These are phyloP conservation scores for Drosophila rhopaloa DNA, from an alignment of 1,140 invertebrate genomes.

Conservation along the genomic window DNA sequence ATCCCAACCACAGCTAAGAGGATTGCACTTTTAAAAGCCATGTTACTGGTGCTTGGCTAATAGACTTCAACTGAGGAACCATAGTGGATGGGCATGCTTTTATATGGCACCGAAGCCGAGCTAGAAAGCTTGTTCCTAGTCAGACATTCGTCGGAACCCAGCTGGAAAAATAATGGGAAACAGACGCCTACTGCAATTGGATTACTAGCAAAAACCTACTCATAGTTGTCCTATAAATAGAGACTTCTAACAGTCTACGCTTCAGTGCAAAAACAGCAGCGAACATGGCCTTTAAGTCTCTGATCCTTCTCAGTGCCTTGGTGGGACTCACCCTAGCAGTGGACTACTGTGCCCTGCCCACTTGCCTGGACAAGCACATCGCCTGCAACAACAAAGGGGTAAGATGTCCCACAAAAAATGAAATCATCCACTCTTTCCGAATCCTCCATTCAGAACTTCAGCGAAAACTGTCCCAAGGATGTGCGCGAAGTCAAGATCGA, in stretches of 20 bases:
- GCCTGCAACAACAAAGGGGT: slow-evolving; percentile 71
- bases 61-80: not conserved
- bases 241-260: not conserved
- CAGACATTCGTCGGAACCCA: not conserved
- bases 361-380: slow-evolving; percentile 62
- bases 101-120: not conserved
- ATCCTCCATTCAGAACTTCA: too few relatives aligned
- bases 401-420: not conserved
- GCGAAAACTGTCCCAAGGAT: slow-evolving; percentile 48
- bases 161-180: not conserved
- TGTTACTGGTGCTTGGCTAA: not conserved
- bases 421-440: too few relatives aligned
- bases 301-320: slow-evolving; percentile 23
- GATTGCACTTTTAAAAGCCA: not conserved
- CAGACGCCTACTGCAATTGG: not conserved
- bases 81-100: not conserved
- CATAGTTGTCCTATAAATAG: not conserved
- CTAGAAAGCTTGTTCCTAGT: not conserved
- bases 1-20: slow-evolving; percentile 10
- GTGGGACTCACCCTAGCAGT: slow-evolving; percentile 16
- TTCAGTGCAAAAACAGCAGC: not conserved
- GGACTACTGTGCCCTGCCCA: slow-evolving; percentile 62
- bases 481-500: slow-evolving; percentile 45
- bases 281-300: not conserved
- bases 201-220: not conserved